Evolutionary conservation across 2,888 invertebrate genomes (phyloP), one percentile per base, ranked within the genome.

Genomic region (Exocentrus adspersus): DNA sequence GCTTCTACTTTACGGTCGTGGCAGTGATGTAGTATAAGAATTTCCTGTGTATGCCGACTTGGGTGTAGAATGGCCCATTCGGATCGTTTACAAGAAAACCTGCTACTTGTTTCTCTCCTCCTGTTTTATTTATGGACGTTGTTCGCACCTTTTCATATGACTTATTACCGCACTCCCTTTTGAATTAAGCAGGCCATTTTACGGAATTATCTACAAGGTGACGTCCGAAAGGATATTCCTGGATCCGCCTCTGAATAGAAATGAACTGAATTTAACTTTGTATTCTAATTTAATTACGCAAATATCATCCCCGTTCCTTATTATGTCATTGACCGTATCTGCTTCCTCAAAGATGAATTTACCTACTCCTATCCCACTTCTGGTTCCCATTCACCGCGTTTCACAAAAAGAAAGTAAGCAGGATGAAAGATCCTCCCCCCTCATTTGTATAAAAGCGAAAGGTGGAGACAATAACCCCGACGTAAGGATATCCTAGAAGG

Each of bases 41-140:
- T 65, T 61, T 62, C 62, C 60, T 62, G 50, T 59, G 46, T 32
- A 53, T 32, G 37, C 32, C 45, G 45, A 42, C 20, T 17, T 32
- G 24, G 56, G 45, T 17, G 62, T 20, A 14, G 14, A 50, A 59
- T 41, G 32, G 42, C 21, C 62, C 52, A 60, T 66, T 58, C 28
- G 48, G 58, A 56, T 56, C 57, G 46, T 43, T 58, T 48, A 62
- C 32, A 60, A 66, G 59, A 63, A 63, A 63, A 32, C 24, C 32
- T 51, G 64, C 68, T 72, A 72, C 72, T 69, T 69, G 71, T 69
- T 74, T 72, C 72, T 57, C 68, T 71, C 65, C 68, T 71, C 72
- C 64, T 68, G 69, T 65, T 72, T 74, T 76, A 75, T 75, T 76
- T 76, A 76, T 75, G 70, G 68, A 56, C 43, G 64, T 57, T 43